Evolutionary conservation across 2,888 invertebrate species (phyloP).

Genomic region (Hermaeophaga mercurialis): DNA sequence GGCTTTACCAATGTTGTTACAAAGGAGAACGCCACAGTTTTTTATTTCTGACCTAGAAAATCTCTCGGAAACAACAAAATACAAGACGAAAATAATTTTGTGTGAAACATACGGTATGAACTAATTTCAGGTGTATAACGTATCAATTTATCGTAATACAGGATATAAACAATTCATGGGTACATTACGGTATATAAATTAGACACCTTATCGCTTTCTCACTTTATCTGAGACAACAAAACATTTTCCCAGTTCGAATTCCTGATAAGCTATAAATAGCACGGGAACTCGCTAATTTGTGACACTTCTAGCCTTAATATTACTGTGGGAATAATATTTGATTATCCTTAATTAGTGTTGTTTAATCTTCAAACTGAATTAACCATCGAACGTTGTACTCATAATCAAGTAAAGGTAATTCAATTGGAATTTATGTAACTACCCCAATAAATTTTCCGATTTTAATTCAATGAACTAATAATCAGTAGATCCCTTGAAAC

Average conservation of each 20-base stretch:
- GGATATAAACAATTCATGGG: background rate
- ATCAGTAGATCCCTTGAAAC: too few species aligned
- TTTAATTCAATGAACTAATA: too few species aligned
- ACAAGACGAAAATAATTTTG: background rate
- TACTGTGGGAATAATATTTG: conserved; percentile 1
- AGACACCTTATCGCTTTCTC: conserved; percentile 1
- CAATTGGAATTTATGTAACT: too few species aligned
- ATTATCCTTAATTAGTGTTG: too few species aligned
- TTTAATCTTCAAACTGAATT: too few species aligned
- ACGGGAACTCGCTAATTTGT: background rate
- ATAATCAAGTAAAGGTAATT: too few species aligned
- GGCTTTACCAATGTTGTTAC: background rate
- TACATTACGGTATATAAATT: background rate
- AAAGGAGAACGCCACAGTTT: background rate
- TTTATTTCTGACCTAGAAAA: background rate
- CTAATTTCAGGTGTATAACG: too few species aligned
- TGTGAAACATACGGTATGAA: too few species aligned
- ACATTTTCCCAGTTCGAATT: background rate
- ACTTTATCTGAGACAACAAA: conserved; percentile 8
- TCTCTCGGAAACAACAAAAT: background rate
- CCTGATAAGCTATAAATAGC: conserved; percentile 16
- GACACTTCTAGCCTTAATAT: too few species aligned
- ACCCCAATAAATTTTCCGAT: too few species aligned
- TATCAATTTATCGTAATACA: too few species aligned
- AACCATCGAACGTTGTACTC: too few species aligned